A percentile compares a stretch with the other conserved stretches of the same genome.
Evolutionary conservation across 2,113 vertebrate genomes (phyloP).

Genomic region (Connochaetes taurinus): DNA sequence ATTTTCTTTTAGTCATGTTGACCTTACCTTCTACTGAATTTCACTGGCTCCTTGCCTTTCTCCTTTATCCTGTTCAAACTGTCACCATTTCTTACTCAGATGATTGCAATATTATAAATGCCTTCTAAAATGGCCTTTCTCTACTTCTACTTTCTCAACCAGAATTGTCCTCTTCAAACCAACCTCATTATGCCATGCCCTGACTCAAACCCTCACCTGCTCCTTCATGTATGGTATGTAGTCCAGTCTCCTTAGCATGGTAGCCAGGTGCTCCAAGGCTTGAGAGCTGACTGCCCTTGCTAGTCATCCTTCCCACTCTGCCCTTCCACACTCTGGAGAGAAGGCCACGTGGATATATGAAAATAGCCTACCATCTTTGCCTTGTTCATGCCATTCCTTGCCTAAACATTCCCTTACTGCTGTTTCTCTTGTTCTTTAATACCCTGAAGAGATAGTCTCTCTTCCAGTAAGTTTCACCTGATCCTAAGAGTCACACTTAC

Average conservation of each 20-base stretch:
- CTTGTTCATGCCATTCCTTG: not conserved
- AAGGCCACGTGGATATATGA: not conserved
- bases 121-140: not conserved
- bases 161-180: not conserved
- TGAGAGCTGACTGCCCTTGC: not conserved
- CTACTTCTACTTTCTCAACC: not conserved
- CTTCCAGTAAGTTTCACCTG: not conserved
- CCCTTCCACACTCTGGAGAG: not conserved
- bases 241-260: not conserved
- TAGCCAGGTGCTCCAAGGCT: not conserved
- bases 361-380: not conserved
- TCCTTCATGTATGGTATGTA: not conserved
- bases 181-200: not conserved
- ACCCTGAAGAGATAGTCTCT: not conserved
- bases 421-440: not conserved
- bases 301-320: not conserved
- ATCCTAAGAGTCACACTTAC: not conserved
- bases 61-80: not conserved
- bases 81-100: not conserved
- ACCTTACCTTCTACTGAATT: not conserved
- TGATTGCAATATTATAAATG: not conserved
- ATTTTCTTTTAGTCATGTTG: not conserved
- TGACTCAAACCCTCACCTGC: not conserved
- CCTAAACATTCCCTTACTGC: not conserved
- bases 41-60: not conserved